A percentile compares a stretch with the other conserved stretches of the same genome.
Conservation (phyloP, 2,113 vertebrate species). For the Rhea pennata region DNA sequence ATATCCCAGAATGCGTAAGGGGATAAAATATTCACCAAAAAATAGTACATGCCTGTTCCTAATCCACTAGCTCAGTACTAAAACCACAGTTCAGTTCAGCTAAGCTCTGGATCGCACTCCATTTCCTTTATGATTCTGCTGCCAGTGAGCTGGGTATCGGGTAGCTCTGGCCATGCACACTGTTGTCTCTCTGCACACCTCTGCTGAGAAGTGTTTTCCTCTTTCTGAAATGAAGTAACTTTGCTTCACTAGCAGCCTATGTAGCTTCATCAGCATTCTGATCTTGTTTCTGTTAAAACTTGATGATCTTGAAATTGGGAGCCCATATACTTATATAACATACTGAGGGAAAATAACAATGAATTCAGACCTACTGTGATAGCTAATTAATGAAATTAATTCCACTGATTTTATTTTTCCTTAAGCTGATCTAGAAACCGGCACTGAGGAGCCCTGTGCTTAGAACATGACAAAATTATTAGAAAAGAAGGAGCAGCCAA, state of each 20-base stretch:
- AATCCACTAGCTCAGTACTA: background rate
- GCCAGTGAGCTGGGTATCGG: background rate
- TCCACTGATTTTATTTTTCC: background rate
- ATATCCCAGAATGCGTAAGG: background rate
- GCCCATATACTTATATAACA: background rate
- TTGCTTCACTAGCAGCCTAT: background rate
- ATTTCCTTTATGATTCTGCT: rapidly evolving
- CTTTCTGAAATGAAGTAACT: background rate
- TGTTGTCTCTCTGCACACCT: background rate
- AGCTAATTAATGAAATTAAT: background rate
- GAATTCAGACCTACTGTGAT: background rate
- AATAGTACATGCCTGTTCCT: background rate
- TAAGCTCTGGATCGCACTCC: background rate
- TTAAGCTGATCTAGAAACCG: background rate
- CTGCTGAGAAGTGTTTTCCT: background rate
- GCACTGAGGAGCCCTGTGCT: background rate
- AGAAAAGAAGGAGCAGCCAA: background rate
- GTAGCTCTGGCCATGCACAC: background rate
- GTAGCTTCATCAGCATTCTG: background rate
- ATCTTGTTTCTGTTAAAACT: background rate
- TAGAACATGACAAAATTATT: background rate
- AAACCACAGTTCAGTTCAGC: background rate
- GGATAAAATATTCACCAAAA: background rate
- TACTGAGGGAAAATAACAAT: background rate
- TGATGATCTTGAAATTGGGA: background rate